phyloP scores from a whole-genome alignment of 1,140 invertebrate genomes.

The Habropoda laboriosa region DNA sequence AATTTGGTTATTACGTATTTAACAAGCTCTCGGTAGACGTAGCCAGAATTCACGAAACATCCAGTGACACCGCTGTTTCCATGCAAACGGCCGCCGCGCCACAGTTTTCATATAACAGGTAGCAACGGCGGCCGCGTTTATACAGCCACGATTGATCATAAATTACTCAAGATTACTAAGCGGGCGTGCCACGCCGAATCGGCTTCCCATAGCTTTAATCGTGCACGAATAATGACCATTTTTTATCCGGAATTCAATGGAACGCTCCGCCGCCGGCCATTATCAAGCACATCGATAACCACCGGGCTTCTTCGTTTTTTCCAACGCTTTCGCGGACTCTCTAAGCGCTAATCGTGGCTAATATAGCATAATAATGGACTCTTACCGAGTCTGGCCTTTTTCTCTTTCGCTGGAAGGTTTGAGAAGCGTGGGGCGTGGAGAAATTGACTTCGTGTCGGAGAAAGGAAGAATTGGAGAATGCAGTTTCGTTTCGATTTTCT shows the following conservation, averaged over 20 bases:
- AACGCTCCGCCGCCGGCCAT: not conserved
- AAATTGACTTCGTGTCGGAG: too few relatives aligned
- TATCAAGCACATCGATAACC: constrained; percentile 19
- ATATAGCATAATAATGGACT: not conserved
- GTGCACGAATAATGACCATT: constrained; percentile 32
- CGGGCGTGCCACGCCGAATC: constrained; percentile 9
- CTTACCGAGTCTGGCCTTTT: not conserved
- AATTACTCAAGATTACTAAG: constrained; percentile 59
- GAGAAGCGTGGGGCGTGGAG: too few relatives aligned
- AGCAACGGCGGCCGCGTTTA: constrained; percentile 15
- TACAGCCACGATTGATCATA: constrained; percentile 19
- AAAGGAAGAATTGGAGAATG: too few relatives aligned
- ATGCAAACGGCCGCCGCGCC: constrained; percentile 8
- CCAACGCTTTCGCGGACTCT: not conserved
- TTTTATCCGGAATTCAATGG: constrained; percentile 35
- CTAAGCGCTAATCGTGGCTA: not conserved
- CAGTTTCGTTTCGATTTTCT: too few relatives aligned
- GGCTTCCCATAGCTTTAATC: constrained; percentile 17
- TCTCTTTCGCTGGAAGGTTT: too few relatives aligned
- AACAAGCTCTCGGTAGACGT: not conserved
- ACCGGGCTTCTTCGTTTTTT: not conserved
- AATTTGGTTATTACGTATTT: constrained; percentile 22
- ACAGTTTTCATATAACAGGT: constrained; percentile 34
- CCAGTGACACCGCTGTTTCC: constrained; percentile 21
- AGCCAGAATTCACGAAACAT: constrained; percentile 33